These are phyloP conservation scores for Aradus depressus DNA, from an alignment of 2,888 invertebrate species.

Conservation along the genomic window DNA sequence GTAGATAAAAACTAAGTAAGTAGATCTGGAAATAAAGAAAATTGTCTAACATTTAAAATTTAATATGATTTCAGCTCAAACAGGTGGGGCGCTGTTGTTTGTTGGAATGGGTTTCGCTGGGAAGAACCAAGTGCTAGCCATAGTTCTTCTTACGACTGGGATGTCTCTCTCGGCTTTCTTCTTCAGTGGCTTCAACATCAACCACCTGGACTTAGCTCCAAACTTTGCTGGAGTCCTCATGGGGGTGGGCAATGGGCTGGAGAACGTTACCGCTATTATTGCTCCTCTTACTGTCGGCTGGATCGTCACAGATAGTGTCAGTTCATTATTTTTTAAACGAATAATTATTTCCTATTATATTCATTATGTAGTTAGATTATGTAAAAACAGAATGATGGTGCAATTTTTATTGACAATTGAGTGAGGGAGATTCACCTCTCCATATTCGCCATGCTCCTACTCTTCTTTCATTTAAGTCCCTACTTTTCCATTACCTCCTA, in stretches of 20 bases:
- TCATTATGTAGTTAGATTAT: too few relatives aligned
- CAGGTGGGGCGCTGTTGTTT: constrained; percentile 37
- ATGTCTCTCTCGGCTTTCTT: constrained; percentile 34
- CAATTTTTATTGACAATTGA: too few relatives aligned
- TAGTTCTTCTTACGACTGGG: constrained; percentile 25
- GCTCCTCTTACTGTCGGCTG: constrained; percentile 38
- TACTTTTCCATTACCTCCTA: too few relatives aligned
- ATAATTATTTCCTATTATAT: too few relatives aligned
- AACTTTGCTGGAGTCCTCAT: constrained; percentile 42
- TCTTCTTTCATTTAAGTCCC: too few relatives aligned
- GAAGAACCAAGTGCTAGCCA: constrained; percentile 24
- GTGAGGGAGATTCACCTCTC: too few relatives aligned
- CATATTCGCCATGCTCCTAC: too few relatives aligned
- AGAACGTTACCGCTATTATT: constrained; percentile 38
- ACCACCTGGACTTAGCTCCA: constrained; percentile 42
- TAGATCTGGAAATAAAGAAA: too few relatives aligned
- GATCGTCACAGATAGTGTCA: constrained; percentile 36
- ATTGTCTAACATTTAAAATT: too few relatives aligned
- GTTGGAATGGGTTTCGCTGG: constrained; percentile 34
- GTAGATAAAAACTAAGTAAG: too few relatives aligned
- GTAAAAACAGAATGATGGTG: too few relatives aligned
- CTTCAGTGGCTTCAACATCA: constrained; percentile 38
- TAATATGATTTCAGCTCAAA: constrained; percentile 20
- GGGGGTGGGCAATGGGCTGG: constrained; percentile 41
- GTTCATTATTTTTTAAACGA: background rate